A percentile compares a stretch with the other conserved stretches of the same genome.
These are phyloP conservation scores for Leptopilina myrica DNA, from an alignment of 2,888 invertebrate genomes.

Conservation along the genomic window DNA sequence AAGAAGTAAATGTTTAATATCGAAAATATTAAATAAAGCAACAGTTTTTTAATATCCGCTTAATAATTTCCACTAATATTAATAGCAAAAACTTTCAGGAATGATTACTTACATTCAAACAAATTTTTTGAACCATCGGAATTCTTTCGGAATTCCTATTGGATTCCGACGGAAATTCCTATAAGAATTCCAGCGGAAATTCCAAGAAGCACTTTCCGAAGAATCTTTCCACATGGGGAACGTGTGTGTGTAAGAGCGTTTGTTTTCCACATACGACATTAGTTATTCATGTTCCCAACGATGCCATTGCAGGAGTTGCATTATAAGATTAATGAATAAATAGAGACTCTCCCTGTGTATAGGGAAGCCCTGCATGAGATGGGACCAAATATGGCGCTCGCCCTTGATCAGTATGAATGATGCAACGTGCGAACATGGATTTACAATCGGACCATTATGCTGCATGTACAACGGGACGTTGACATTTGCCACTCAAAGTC, in stretches of 20 bases:
- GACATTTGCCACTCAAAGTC: slow-evolving; percentile 35
- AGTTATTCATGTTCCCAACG: slow-evolving; percentile 57
- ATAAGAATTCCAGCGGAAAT: no score
- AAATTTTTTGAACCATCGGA: no score
- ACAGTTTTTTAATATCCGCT: no score
- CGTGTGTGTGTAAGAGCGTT: background rate
- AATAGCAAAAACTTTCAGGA: no score
- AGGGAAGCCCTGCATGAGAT: slow-evolving; percentile 64
- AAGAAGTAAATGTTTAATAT: no score
- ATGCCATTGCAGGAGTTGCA: slow-evolving; percentile 64
- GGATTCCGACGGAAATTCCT: no score
- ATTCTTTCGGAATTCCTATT: no score
- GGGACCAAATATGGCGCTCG: slow-evolving; percentile 64
- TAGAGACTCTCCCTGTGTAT: slow-evolving; percentile 58
- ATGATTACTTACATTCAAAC: no score
- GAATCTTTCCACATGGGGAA: no score
- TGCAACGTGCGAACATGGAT: slow-evolving; percentile 53
- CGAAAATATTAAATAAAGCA: no score
- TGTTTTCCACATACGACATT: slow-evolving; percentile 8
- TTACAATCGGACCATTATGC: slow-evolving; percentile 55
- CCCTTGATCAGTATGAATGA: slow-evolving; percentile 63
- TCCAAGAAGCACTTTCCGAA: background rate
- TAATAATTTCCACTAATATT: no score
- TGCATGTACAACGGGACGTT: slow-evolving; percentile 51
- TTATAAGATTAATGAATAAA: slow-evolving; percentile 75